phyloP scores from a whole-genome alignment of 37 sponge, comb jelly and placozoan species.

The Ianthella basta region DNA sequence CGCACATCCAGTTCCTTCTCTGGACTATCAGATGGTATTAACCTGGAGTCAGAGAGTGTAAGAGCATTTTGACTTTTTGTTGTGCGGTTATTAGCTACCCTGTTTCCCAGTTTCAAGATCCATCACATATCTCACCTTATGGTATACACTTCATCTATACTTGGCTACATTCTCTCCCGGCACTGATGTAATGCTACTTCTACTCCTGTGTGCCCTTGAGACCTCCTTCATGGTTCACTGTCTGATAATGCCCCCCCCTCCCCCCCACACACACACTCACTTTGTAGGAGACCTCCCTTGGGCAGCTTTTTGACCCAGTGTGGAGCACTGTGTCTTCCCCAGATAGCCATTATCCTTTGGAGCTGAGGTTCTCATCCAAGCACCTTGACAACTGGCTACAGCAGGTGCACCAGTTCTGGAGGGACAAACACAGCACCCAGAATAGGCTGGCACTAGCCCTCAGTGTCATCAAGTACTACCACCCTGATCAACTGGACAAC shows the following conservation, averaged over 20 bases:
- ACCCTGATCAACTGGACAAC: slow-evolving; percentile 72
- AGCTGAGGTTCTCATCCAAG: neutral
- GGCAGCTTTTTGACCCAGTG: slow-evolving; percentile 45
- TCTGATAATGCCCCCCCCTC: too few species aligned
- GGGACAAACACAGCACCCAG: neutral
- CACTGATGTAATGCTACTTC: too few species aligned
- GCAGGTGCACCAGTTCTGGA: slow-evolving; percentile 10
- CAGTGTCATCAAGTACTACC: slow-evolving; percentile 57
- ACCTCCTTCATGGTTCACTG: neutral
- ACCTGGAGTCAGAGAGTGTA: neutral
- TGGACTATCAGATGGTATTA: neutral
- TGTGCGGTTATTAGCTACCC: too few species aligned
- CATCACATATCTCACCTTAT: too few species aligned
- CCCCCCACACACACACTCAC: too few species aligned
- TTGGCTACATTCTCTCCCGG: too few species aligned
- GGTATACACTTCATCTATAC: too few species aligned
- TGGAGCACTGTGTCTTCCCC: slow-evolving; percentile 18
- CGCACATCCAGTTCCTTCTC: neutral
- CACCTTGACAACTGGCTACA: slow-evolving; percentile 21
- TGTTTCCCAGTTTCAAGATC: too few species aligned
- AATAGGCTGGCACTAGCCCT: neutral
- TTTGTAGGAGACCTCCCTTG: slow-evolving; percentile 71
- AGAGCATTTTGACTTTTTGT: too few species aligned
- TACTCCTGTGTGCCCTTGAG: too few species aligned
- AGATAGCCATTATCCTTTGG: neutral